Evolutionary conservation across 1,140 invertebrate species (phyloP).

Genomic region (Pseudomyrmex flavicornis): DNA sequence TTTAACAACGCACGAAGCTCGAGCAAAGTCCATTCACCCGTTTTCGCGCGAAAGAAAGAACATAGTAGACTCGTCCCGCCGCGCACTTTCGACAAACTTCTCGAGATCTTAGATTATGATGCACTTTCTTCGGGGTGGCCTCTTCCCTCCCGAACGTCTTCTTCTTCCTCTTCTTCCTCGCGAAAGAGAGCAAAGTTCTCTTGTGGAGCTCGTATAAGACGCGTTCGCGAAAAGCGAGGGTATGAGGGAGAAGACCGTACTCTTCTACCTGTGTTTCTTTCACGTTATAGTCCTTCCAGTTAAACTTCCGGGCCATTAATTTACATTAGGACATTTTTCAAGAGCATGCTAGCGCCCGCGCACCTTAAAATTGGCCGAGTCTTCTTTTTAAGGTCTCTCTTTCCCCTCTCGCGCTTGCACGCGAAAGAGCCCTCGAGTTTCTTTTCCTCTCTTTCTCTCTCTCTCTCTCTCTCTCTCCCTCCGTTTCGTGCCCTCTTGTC

Average conservation of each 20-base stretch:
- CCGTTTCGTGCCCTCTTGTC: constrained; percentile 42
- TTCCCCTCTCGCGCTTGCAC: constrained; percentile 4
- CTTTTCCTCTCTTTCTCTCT: not conserved
- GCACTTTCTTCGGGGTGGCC: constrained; percentile 51
- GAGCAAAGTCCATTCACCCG: constrained; percentile 63
- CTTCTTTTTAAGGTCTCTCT: constrained; percentile 67
- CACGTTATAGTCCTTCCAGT: constrained; percentile 66
- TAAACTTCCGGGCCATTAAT: constrained; percentile 81
- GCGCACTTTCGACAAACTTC: constrained; percentile 70
- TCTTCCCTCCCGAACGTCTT: not conserved
- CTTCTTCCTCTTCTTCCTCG: not conserved
- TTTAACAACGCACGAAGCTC: constrained; percentile 28
- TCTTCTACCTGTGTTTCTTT: constrained; percentile 70
- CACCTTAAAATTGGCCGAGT: constrained; percentile 71
- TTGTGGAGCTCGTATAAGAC: constrained; percentile 48
- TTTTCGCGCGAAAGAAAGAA: constrained; percentile 67
- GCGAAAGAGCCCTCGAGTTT: constrained; percentile 52
- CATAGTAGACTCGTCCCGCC: constrained; percentile 39
- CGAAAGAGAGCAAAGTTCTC: constrained; percentile 64
- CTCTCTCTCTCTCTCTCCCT: not conserved
- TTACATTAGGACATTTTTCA: constrained; percentile 80
- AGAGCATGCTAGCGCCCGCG: constrained; percentile 66
- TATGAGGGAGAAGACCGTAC: not conserved
- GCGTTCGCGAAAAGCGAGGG: not conserved
- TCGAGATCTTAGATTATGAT: constrained; percentile 73